phyloP scores from a whole-genome alignment of 1,140 invertebrate species.

The Zelostemma sp. region DNA sequence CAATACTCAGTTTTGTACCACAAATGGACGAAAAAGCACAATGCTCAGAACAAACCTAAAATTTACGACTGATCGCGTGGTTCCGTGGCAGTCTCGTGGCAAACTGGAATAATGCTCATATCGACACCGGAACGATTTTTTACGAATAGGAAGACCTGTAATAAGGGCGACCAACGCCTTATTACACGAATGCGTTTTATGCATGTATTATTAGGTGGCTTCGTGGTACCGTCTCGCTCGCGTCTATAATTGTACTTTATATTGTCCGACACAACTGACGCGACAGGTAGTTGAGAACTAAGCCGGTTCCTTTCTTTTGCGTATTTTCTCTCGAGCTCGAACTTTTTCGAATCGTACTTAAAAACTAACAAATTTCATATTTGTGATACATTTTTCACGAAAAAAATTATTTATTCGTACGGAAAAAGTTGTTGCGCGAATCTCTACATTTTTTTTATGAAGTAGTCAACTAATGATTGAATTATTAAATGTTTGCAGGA shows the following conservation, averaged over 20 bases:
- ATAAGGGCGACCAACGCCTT: conserved; percentile 29
- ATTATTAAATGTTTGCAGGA: too few relatives aligned
- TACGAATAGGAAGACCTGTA: conserved; percentile 24
- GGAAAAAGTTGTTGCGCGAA: too few relatives aligned
- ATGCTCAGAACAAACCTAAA: conserved; percentile 31
- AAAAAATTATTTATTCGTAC: too few relatives aligned
- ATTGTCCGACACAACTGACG: conserved; percentile 36
- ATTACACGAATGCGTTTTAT: conserved; percentile 20
- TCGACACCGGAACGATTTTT: conserved; percentile 39
- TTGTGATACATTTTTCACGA: too few relatives aligned
- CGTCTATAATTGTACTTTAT: conserved; percentile 35
- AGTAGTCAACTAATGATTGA: too few relatives aligned
- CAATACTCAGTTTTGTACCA: conserved; percentile 34
- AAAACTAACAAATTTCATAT: too few relatives aligned
- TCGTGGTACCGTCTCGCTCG: conserved; percentile 22
- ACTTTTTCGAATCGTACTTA: too few relatives aligned
- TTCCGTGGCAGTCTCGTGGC: conserved; percentile 22
- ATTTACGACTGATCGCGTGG: conserved; percentile 38
- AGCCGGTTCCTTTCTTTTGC: conserved; percentile 12
- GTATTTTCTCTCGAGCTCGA: not conserved
- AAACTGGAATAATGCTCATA: conserved; percentile 34
- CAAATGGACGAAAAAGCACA: conserved; percentile 35
- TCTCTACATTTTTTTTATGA: too few relatives aligned
- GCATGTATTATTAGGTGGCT: conserved; percentile 32
- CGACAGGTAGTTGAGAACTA: conserved; percentile 28